Conservation (phyloP, 2,113 vertebrate genomes). For the Piaya cayana region DNA sequence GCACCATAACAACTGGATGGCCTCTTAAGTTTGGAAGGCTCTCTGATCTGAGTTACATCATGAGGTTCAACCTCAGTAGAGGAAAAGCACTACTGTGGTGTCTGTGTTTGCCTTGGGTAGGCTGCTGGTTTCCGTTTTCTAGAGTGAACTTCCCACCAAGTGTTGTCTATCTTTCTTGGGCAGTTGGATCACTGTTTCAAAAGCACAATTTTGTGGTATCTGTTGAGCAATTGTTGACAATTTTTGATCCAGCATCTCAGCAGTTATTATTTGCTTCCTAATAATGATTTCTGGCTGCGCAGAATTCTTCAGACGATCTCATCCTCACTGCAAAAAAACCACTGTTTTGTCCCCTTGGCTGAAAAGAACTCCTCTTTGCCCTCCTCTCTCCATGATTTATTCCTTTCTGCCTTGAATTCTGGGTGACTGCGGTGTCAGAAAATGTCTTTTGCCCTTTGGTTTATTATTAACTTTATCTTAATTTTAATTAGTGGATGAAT, state of each 20-base stretch:
- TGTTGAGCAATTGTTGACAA: not conserved
- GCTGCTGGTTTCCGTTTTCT: not conserved
- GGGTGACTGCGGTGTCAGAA: not conserved
- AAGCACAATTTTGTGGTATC: not conserved
- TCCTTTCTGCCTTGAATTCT: not conserved
- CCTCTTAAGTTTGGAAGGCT: not conserved
- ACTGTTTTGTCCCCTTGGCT: not conserved
- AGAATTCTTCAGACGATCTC: not conserved
- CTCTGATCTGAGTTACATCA: not conserved
- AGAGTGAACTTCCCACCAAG: not conserved
- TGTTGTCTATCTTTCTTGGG: not conserved
- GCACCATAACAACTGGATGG: accelerated
- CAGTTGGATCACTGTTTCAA: not conserved
- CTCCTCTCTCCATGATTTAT: not conserved
- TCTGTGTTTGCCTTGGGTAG: not conserved
- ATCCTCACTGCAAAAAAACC: not conserved
- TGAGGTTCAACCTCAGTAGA: not conserved
- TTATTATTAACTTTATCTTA: not conserved
- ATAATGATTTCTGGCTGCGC: not conserved
- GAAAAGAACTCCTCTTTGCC: not conserved
- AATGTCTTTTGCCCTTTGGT: not conserved
- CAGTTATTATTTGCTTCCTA: not conserved
- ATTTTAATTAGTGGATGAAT: not conserved
- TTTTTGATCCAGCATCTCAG: not conserved
- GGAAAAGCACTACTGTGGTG: not conserved